Conservation (phyloP, 2,113 vertebrate genomes). For the Mellivora capensis region DNA sequence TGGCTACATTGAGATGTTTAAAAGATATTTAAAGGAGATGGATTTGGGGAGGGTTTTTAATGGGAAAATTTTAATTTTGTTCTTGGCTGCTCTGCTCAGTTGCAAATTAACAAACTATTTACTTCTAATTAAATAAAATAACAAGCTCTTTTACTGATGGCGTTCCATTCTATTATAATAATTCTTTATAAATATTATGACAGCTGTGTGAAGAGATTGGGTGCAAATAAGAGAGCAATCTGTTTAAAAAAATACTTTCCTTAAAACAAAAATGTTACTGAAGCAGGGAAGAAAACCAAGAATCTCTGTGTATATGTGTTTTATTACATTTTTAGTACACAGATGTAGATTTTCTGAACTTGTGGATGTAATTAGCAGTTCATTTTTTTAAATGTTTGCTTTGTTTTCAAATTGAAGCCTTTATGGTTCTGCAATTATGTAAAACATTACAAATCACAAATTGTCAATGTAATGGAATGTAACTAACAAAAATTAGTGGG, state of each 20-base stretch:
- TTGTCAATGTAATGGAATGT: neutral
- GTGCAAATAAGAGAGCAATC: conserved; percentile 2
- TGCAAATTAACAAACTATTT: neutral
- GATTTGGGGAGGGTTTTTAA: neutral
- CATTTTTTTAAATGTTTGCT: neutral
- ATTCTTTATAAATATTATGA: conserved; percentile 56
- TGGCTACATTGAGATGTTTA: neutral
- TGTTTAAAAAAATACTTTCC: conserved; percentile 22
- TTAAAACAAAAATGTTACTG: neutral
- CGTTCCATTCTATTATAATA: neutral
- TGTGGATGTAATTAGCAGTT: neutral
- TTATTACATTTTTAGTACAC: neutral
- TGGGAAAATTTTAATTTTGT: neutral
- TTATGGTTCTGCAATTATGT: neutral
- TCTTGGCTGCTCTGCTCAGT: neutral
- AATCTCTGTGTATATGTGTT: neutral
- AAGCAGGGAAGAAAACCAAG: neutral
- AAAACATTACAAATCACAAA: neutral
- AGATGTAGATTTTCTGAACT: conserved; percentile 6
- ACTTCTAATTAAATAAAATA: conserved; percentile 40
- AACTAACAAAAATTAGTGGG: neutral
- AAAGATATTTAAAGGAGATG: neutral
- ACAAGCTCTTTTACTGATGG: neutral
- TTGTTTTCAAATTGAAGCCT: neutral
- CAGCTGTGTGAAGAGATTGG: neutral